Percentiles rank a stretch among this genome's conserved stretches.
Conservation (phyloP, 2,113 vertebrate genomes). For the Gavia stellata region DNA sequence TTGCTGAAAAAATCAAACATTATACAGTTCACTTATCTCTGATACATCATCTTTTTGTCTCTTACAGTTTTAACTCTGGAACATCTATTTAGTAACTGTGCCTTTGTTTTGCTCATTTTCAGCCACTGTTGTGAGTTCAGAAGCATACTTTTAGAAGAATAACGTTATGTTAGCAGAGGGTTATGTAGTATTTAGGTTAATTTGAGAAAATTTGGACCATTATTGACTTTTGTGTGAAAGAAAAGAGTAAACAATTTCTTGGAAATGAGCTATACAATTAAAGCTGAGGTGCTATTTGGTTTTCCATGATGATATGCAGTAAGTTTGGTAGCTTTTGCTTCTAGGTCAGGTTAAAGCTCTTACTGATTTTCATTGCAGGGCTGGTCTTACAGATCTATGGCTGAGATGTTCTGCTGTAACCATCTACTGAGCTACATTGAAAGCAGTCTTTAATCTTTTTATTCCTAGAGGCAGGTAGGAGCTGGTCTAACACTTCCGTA, state of each 20-base stretch:
- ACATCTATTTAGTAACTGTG: neutral
- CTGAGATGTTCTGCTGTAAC: neutral
- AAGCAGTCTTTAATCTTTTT: neutral
- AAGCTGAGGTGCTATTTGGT: neutral
- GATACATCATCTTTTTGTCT: neutral
- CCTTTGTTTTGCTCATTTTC: neutral
- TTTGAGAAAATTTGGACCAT: neutral
- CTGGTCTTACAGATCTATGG: neutral
- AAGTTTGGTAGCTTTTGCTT: neutral
- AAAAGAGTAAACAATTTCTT: neutral
- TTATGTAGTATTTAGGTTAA: neutral
- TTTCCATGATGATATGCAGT: neutral
- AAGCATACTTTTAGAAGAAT: neutral
- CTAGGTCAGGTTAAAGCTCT: neutral
- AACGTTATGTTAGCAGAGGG: neutral
- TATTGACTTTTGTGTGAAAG: neutral
- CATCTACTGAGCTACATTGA: neutral
- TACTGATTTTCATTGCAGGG: neutral
- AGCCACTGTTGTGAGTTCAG: neutral
- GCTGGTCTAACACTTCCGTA: neutral
- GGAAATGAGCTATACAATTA: neutral
- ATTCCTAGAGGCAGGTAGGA: neutral
- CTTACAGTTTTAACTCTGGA: neutral
- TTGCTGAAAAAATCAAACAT: neutral
- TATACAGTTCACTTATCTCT: neutral